These are phyloP conservation scores for Xestia c-nigrum DNA, from an alignment of 2,888 invertebrate genomes.

Conservation along the genomic window DNA sequence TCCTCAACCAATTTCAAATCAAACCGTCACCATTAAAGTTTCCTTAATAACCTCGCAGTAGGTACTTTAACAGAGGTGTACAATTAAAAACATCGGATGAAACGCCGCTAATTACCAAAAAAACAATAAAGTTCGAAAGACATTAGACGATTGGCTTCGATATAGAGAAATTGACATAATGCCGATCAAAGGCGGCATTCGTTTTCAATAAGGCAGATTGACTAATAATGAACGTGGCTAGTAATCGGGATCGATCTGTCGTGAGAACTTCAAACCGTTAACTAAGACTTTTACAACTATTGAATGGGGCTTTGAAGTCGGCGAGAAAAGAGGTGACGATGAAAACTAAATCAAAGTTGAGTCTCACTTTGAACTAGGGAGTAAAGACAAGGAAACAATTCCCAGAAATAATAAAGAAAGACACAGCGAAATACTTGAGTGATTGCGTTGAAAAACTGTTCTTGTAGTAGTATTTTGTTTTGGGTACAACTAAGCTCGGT, in stretches of 20 bases:
- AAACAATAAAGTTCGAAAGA: conserved; percentile 75
- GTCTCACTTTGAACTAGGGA: neutral
- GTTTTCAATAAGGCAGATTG: conserved; percentile 88
- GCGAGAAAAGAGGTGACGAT: conserved; percentile 58
- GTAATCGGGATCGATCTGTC: conserved; percentile 86
- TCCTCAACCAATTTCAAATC: conserved; percentile 43
- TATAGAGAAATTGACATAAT: conserved; percentile 84
- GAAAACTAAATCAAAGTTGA: neutral
- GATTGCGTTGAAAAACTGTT: neutral
- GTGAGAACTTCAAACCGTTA: conserved; percentile 87
- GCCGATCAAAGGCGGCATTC: conserved; percentile 85
- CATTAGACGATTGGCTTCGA: conserved; percentile 73
- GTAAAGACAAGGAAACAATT: neutral
- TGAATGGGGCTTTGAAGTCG: conserved; percentile 69
- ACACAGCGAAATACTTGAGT: neutral
- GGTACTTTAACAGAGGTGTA: conserved; percentile 58
- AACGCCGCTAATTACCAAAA: conserved; percentile 77
- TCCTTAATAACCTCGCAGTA: conserved; percentile 56
- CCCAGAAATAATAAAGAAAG: neutral
- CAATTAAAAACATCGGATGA: conserved; percentile 74
- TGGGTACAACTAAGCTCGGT: neutral
- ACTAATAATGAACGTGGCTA: conserved; percentile 87
- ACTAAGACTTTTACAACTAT: conserved; percentile 86
- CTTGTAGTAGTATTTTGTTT: neutral
- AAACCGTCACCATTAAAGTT: conserved; percentile 68